Conservation (phyloP, 2,888 invertebrate species). For the Apotomis capreana region DNA sequence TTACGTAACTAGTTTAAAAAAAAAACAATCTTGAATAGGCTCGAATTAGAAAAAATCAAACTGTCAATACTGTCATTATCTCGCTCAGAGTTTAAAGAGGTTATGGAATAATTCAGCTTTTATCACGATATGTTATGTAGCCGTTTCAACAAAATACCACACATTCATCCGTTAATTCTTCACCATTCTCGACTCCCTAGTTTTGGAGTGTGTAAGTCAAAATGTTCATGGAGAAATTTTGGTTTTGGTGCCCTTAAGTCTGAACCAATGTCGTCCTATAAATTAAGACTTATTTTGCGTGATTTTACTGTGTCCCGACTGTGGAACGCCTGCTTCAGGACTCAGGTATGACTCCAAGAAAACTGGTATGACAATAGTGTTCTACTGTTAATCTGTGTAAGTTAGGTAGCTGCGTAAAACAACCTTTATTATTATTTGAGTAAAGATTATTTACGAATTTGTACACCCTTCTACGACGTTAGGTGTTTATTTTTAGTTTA, state of each 20-base stretch:
- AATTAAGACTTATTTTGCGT: conserved; percentile 62
- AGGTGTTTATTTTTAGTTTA: background rate
- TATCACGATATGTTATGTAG: conserved; percentile 66
- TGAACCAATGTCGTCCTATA: conserved; percentile 40
- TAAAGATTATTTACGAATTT: background rate
- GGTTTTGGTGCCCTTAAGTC: conserved; percentile 58
- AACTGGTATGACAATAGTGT: too few species aligned
- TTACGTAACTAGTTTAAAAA: too few species aligned
- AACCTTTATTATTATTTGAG: conserved; percentile 13
- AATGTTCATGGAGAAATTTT: conserved; percentile 56
- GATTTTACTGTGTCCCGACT: conserved; percentile 65
- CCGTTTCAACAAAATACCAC: conserved; percentile 59
- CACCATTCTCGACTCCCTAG: conserved; percentile 53
- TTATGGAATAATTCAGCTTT: conserved; percentile 69
- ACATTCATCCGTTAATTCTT: conserved; percentile 51
- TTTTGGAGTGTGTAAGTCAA: conserved; percentile 52
- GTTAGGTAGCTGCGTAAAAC: background rate
- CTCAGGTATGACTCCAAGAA: conserved; percentile 46
- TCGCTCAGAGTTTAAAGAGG: conserved; percentile 44
- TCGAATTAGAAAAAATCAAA: conserved; percentile 11
- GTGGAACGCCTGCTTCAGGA: conserved; percentile 69
- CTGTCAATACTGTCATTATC: conserved; percentile 43
- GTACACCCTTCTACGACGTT: background rate
- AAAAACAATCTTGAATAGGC: conserved; percentile 13
- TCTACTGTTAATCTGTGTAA: too few species aligned